phyloP scores from a whole-genome alignment of 2,797 vertebrate genomes.

The Onychomys torridus region DNA sequence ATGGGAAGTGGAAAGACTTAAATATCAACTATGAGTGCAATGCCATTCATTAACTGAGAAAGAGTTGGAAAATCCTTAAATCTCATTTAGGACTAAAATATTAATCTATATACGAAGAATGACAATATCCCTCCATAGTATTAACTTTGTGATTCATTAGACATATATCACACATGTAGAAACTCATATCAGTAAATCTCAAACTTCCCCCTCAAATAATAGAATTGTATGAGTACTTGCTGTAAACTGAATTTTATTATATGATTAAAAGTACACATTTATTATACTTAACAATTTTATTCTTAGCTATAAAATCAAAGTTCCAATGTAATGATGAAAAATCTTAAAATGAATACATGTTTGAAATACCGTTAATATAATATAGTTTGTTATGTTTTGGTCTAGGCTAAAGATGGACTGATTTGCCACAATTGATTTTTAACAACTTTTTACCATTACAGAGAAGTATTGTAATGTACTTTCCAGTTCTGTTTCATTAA shows the following conservation, averaged over 20 bases:
- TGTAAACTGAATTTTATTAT: background rate
- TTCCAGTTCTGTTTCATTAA: background rate
- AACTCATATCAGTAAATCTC: background rate
- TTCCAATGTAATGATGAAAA: background rate
- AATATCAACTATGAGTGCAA: background rate
- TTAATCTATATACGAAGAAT: background rate
- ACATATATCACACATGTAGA: background rate
- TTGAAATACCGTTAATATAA: background rate
- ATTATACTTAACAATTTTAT: background rate
- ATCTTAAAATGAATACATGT: background rate
- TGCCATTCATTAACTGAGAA: background rate
- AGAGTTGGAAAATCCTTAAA: background rate
- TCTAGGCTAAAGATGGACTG: background rate
- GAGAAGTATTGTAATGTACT: background rate
- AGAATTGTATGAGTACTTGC: background rate
- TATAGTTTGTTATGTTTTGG: background rate
- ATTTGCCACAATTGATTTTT: background rate
- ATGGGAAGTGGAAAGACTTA: background rate
- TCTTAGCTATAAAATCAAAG: background rate
- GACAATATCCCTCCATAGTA: background rate
- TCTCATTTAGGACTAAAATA: constrained; percentile 1
- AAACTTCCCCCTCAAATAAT: background rate
- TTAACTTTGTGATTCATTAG: background rate
- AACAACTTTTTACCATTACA: background rate
- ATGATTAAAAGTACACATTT: background rate